These are phyloP conservation scores for Pipistrellus kuhlii DNA, from an alignment of 2,797 vertebrate species.

Conservation along the genomic window DNA sequence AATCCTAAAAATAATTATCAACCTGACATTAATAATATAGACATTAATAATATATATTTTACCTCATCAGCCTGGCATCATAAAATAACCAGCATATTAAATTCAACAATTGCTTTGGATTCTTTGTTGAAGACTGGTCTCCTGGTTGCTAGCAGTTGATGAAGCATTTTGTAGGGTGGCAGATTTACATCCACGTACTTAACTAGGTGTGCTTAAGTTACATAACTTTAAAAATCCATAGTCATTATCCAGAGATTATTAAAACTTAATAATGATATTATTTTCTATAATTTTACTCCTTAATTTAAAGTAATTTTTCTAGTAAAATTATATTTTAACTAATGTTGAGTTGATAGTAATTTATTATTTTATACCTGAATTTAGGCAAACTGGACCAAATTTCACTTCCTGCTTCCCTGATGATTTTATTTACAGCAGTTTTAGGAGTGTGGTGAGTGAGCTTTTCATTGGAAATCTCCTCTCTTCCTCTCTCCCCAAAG, in stretches of 20 bases:
- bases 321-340: conserved; percentile 38
- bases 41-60: background rate
- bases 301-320: conserved; percentile 38
- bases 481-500: background rate
- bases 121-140: background rate
- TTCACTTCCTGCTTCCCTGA: conserved; percentile 2
- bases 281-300: conserved; percentile 31
- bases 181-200: background rate
- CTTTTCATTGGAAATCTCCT: background rate
- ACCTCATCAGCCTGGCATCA: background rate
- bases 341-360: conserved; percentile 16
- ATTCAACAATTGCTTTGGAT: conserved; percentile 12
- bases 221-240: background rate
- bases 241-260: background rate
- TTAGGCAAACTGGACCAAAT: background rate
- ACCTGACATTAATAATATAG: conserved; percentile 8
- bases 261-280: conserved; percentile 4
- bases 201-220: background rate
- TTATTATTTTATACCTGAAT: conserved; percentile 17
- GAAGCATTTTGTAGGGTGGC: background rate
- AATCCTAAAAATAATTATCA: conserved; percentile 55
- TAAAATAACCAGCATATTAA: background rate
- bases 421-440: conserved; percentile 15
- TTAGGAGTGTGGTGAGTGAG: background rate
- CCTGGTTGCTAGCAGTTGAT: conserved; percentile 1